Base-by-base conservation (phyloP, 2,888 invertebrate genomes). In the Hylaea fasciaria region DNA sequence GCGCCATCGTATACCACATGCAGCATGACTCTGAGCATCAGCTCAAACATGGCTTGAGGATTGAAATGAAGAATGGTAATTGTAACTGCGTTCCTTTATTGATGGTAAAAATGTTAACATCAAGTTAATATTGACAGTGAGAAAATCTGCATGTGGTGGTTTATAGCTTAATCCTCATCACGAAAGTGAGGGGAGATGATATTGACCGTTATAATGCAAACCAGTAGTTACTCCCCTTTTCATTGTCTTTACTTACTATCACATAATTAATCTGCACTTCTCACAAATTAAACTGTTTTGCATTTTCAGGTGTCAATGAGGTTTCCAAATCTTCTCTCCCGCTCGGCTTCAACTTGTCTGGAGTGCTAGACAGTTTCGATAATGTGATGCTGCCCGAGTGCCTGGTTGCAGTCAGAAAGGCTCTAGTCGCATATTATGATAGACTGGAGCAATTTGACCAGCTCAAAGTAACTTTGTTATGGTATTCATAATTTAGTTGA, bases 321-420 rank as follows among this genome's bases (percentile, higher is more conserved):
- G 71, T 90, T 0, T 81, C 85, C 0, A 79, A 82, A 28, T 83
- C 80, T 8, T 86, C 85, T 0, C 64, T 91, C 0, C 91, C 91
- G 0, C 68, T 86, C 11, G 91, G 91, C 0, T 91, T 91, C 62
- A 88, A 89, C 58, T 64, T 88, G 14, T 70, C 75, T 12, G 83
- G 80, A n/a, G 84, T 89, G 8, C 71, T 85, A 72, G 81, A 85
- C 14, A 80, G 82, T 17, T 88, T 74, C 66, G 78, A 86, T 39
- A 86, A 86, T 63, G 76, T 91, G 0, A 85, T 89, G 85, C 72
- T 77, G 64, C 87, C 89, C 0, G 82, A 85, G 39, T 89, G 89
- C 60, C 77, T 90, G 0, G 66, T 83, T 0, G 78, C 85, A 0
- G 79, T 91, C 44, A 69, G 84, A 49, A 87, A 77, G 39, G 90